Conservation (phyloP, 2,888 invertebrate genomes). For the Agonopterix subpropinquella region DNA sequence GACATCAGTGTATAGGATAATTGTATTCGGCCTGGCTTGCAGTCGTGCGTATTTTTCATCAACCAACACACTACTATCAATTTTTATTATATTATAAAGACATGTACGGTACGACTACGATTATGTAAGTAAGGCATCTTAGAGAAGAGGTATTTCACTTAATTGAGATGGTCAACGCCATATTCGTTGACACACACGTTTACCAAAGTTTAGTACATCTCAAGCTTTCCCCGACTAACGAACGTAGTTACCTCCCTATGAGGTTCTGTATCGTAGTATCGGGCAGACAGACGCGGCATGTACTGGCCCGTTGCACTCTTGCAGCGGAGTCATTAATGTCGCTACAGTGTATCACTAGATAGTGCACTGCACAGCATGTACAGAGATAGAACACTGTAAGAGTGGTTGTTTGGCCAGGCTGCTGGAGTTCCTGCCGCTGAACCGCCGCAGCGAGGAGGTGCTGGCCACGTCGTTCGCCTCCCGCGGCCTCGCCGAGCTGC, state of each 20-base stretch:
- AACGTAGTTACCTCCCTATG: not conserved
- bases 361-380: not conserved
- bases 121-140: too few relatives aligned
- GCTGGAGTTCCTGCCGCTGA: constrained; percentile 95
- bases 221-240: not conserved
- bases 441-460: constrained; percentile 93
- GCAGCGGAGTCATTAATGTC: constrained; percentile 52
- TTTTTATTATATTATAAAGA: not conserved
- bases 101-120: too few relatives aligned
- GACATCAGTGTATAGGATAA: too few relatives aligned
- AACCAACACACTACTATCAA: not conserved
- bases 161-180: too few relatives aligned
- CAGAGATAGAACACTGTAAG: not conserved
- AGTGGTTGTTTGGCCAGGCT: constrained; percentile 69
- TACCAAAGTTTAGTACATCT: not conserved
- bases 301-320: constrained; percentile 54
- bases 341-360: constrained; percentile 32
- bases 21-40: too few relatives aligned
- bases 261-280: constrained; percentile 1
- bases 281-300: constrained; percentile 43
- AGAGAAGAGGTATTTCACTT: too few relatives aligned
- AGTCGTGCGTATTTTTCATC: too few relatives aligned
- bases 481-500: constrained; percentile 86
- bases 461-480: constrained; percentile 87
- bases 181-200: too few relatives aligned